Conservation (phyloP, 2,888 invertebrate genomes). For the Zygaena filipendulae region DNA sequence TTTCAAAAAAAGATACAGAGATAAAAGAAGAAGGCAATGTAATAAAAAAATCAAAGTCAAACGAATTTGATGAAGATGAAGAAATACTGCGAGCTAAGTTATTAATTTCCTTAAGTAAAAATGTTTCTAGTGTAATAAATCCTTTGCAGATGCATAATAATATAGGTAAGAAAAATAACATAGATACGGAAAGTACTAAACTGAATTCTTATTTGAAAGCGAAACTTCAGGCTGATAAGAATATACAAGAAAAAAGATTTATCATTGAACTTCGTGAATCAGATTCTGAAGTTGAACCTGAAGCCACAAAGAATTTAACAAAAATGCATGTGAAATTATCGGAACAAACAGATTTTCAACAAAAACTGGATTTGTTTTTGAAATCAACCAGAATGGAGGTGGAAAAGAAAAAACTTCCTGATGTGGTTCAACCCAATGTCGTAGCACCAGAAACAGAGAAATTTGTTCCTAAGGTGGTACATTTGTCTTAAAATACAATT, state of each 20-base stretch:
- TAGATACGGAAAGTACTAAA: slow-evolving; percentile 17
- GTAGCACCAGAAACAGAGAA: slow-evolving; percentile 30
- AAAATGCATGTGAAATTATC: slow-evolving; percentile 60
- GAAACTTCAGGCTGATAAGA: slow-evolving; percentile 17
- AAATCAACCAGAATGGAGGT: slow-evolving; percentile 54
- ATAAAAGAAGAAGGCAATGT: not conserved
- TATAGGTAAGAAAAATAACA: too few relatives aligned
- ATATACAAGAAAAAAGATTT: slow-evolving; percentile 42
- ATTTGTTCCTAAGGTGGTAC: slow-evolving; percentile 57
- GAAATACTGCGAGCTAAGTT: slow-evolving; percentile 70
- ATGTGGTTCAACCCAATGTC: slow-evolving; percentile 31
- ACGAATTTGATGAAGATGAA: slow-evolving; percentile 68
- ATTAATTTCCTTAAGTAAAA: slow-evolving; percentile 69
- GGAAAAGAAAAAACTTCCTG: slow-evolving; percentile 38
- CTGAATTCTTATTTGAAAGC: slow-evolving; percentile 4
- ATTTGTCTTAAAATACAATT: too few relatives aligned
- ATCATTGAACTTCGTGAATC: slow-evolving; percentile 54
- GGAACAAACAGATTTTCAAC: slow-evolving; percentile 52
- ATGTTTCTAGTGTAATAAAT: slow-evolving; percentile 50
- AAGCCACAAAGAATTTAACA: slow-evolving; percentile 58
- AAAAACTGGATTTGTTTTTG: slow-evolving; percentile 49
- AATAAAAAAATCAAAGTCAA: slow-evolving; percentile 13
- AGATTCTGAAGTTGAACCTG: slow-evolving; percentile 61
- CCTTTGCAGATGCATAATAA: slow-evolving; percentile 27
- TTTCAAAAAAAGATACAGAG: not conserved